phyloP scores from a whole-genome alignment of 2,888 invertebrate species.

The Leptinotarsa tumamoca region DNA sequence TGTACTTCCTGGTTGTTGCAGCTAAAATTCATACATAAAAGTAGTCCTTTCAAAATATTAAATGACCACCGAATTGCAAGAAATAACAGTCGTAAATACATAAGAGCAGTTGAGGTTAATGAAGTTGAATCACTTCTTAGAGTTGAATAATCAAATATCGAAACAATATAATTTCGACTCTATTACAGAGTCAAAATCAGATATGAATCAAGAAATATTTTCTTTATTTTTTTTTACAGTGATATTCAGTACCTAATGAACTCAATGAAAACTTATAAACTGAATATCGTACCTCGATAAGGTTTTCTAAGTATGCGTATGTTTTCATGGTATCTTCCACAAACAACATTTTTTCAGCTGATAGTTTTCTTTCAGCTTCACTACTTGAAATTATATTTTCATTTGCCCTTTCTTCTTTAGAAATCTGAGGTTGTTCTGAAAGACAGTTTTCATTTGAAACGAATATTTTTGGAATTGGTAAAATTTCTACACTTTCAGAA shows the following conservation, averaged over 20 bases:
- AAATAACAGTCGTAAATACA: too few species aligned
- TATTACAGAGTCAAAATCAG: background rate
- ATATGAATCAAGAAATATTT: background rate
- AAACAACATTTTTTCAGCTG: background rate
- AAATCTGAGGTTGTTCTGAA: background rate
- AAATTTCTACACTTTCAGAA: conserved; percentile 1
- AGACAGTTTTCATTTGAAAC: background rate
- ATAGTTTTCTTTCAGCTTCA: background rate
- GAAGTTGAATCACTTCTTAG: background rate
- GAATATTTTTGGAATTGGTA: background rate
- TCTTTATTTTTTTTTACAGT: background rate
- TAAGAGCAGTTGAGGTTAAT: background rate
- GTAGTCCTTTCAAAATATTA: background rate
- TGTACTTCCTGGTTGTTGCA: background rate
- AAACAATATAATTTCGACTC: background rate
- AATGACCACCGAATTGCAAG: background rate
- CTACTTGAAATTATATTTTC: background rate
- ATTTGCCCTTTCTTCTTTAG: background rate
- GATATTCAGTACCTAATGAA: background rate
- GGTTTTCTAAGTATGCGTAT: conserved; percentile 7
- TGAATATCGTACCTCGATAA: conserved; percentile 7
- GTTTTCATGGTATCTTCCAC: background rate
- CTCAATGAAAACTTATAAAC: conserved; percentile 2
- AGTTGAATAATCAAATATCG: background rate
- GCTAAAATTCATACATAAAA: background rate